Percentiles rank a stretch among this genome's conserved stretches.
Conservation (phyloP, 2,888 invertebrate species). For the Chymomyza fuscimana region DNA sequence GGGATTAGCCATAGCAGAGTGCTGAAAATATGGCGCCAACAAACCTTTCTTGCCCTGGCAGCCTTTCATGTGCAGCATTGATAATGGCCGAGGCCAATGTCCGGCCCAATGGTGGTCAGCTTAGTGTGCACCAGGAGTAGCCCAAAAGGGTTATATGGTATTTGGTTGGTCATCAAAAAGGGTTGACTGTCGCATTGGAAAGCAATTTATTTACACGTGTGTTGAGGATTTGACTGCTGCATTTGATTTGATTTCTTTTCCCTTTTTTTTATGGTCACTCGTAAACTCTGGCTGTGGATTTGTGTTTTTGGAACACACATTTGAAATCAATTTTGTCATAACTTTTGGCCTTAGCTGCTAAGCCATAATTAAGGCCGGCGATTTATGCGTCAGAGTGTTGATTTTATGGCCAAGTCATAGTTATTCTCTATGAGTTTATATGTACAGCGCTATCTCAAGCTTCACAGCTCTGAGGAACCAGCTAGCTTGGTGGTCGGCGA, state of each 20-base stretch:
- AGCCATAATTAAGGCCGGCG: conserved; percentile 40
- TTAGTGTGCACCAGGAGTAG: background rate
- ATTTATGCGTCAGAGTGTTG: conserved; percentile 33
- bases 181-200: conserved; percentile 44
- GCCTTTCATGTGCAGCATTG: conserved; percentile 41
- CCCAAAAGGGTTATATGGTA: background rate
- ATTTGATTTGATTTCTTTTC: conserved; percentile 59
- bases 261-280: conserved; percentile 54
- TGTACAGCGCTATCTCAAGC: conserved; percentile 22
- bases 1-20: conserved; percentile 52
- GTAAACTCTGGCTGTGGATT: conserved; percentile 37
- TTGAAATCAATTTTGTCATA: conserved; percentile 58
- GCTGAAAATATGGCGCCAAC: conserved; percentile 30
- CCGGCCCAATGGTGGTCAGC: conserved; percentile 2
- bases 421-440: background rate
- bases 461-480: background rate
- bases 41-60: conserved; percentile 38
- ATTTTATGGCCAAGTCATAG: conserved; percentile 2
- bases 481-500: background rate
- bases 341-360: conserved; percentile 3
- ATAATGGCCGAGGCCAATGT: conserved; percentile 50
- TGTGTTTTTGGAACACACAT: conserved; percentile 3
- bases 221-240: conserved; percentile 54
- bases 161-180: conserved; percentile 35
- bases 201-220: conserved; percentile 70